phyloP scores from a whole-genome alignment of 2,113 vertebrate genomes.

The Harpagus bidentatus region DNA sequence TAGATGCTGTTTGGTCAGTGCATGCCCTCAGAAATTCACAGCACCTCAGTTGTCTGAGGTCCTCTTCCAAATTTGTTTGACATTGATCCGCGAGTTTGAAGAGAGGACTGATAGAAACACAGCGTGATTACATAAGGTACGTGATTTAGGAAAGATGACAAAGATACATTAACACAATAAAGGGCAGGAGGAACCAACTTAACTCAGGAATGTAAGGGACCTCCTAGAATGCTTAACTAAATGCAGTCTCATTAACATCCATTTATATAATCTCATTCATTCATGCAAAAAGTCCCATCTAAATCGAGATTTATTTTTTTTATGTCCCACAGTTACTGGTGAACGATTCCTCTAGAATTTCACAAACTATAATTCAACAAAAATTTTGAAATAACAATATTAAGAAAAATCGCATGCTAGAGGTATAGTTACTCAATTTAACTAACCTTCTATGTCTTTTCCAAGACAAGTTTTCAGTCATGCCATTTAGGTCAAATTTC shows the following conservation, averaged over 20 bases:
- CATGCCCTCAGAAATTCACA: neutral
- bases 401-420: neutral
- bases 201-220: neutral
- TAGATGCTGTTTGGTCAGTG: neutral
- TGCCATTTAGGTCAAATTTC: neutral
- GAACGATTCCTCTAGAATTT: neutral
- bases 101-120: neutral
- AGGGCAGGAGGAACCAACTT: neutral
- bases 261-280: neutral
- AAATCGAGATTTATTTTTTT: neutral
- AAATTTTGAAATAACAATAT: neutral
- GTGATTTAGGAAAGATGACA: neutral
- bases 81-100: neutral
- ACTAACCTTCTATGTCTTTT: neutral
- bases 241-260: neutral
- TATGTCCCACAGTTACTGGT: neutral
- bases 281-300: neutral
- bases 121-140: neutral
- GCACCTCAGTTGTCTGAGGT: neutral
- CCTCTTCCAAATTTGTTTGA: neutral
- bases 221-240: neutral
- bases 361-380: neutral
- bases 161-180: neutral
- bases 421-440: neutral
- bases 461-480: neutral